These are phyloP conservation scores for Platalea minor DNA, from an alignment of 2,797 vertebrate species.

Conservation along the genomic window DNA sequence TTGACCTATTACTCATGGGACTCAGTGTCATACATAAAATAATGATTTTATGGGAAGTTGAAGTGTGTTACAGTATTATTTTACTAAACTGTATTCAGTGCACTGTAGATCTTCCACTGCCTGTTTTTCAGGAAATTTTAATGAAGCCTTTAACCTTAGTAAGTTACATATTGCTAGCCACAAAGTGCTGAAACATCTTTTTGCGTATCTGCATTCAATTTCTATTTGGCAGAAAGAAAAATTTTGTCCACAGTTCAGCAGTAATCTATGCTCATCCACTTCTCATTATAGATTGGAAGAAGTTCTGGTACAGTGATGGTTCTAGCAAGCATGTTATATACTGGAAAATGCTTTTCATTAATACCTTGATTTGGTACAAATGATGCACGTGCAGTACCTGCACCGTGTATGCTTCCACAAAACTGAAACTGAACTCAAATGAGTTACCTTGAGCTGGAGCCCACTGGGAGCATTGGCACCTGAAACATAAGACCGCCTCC, in stretches of 20 bases:
- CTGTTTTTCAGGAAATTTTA: neutral
- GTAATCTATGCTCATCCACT: neutral
- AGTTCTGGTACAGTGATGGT: neutral
- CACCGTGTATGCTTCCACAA: neutral
- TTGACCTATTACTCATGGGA: neutral
- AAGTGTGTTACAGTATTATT: neutral
- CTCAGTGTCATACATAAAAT: neutral
- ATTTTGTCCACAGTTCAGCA: neutral
- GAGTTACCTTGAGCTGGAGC: neutral
- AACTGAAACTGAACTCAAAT: neutral
- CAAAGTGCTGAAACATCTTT: neutral
- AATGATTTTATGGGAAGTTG: neutral
- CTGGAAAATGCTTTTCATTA: neutral
- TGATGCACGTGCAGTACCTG: neutral
- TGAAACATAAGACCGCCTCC: neutral
- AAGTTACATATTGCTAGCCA: neutral
- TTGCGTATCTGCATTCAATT: neutral
- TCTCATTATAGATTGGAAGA: neutral
- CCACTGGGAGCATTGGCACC: neutral
- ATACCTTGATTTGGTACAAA: neutral
- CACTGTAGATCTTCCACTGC: neutral
- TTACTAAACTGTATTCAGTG: neutral
- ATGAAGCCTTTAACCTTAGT: neutral
- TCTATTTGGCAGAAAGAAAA: neutral
- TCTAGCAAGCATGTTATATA: neutral